Evolutionary conservation across 1,140 invertebrate genomes (phyloP), one percentile per base, ranked within the genome.

Genomic region (Glomeris maerens): DNA sequence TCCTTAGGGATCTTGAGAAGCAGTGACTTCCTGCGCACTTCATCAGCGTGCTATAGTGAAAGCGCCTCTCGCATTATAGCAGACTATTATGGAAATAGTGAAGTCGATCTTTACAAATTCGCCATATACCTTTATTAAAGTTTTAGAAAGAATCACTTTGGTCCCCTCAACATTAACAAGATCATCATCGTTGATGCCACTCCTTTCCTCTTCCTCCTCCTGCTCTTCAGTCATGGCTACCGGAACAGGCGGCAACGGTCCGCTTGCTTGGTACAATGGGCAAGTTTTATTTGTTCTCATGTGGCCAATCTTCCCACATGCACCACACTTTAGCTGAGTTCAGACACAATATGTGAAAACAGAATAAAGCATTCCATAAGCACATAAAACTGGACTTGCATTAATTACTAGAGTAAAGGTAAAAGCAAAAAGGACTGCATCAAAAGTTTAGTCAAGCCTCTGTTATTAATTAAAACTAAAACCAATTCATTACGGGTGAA

Each of bases 241-340:
- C 61, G 76, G 81, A n/a, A 81, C 72, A 1, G 80, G 73, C n/a
- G 75, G 70, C 0, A 75, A 64, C 29, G 66, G 71, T 22, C 51
- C 58, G 55, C 68, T 77, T 51, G 69, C 70, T 28, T 87, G 83
- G 65, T 95, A 97, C 36, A 92, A 66, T 0, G 93, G 93, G 69
- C 94, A 97, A 1, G 91, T 85, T 65, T 94, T 94, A 66, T 98
- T 98, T 0, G 94, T 98, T 42, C 91, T 69, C 81, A 84, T 83
- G 60, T 84, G 81, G 38, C 81, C 81, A 39, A 77, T 73, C 62
- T 57, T 60, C 2, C 93, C 93, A 71, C 95, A 98, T 14, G 94
- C 93, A 17, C 94, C 92, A 69, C 95, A 99, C 72, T 77, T 79
- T 20, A 98, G 72, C 71, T 78, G 61, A 17, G 61, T 25, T 29